Conservation (phyloP, 2,797 vertebrate species). For the Neosilurus hyrtlii region DNA sequence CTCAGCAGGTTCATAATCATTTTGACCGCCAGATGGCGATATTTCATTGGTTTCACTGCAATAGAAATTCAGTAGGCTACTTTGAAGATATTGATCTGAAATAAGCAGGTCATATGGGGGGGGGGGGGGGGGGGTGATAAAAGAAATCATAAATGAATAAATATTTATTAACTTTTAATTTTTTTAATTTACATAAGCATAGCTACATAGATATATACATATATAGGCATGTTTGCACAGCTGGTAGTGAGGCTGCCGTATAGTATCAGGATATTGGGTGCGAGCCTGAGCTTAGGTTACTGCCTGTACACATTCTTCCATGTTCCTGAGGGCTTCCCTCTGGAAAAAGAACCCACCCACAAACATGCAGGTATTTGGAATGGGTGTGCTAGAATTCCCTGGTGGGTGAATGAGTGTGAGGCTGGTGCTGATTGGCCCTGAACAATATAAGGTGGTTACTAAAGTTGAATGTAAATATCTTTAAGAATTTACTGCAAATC, state of each 20-base stretch:
- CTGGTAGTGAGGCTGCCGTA: neutral
- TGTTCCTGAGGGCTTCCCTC: neutral
- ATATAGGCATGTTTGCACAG: neutral
- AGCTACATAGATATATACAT: neutral
- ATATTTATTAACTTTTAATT: too few species aligned
- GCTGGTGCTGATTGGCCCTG: neutral
- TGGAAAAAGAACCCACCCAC: neutral
- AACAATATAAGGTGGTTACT: neutral
- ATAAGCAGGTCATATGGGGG: too few species aligned
- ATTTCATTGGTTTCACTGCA: constrained; percentile 49
- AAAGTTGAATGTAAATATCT: neutral
- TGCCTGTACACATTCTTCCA: neutral
- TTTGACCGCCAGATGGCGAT: constrained; percentile 64
- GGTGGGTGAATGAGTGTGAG: neutral
- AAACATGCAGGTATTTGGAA: neutral
- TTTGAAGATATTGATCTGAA: neutral
- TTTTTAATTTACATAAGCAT: neutral
- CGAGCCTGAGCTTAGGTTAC: neutral
- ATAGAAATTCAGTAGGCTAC: too few species aligned
- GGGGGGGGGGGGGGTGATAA: too few species aligned
- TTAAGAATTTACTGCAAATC: neutral
- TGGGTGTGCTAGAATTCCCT: neutral
- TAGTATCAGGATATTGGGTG: neutral
- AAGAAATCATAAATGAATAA: neutral
- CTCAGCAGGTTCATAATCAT: neutral